Base-by-base conservation (phyloP, 2,113 vertebrate species). In the Cryptomyrus ogoouensis region DNA sequence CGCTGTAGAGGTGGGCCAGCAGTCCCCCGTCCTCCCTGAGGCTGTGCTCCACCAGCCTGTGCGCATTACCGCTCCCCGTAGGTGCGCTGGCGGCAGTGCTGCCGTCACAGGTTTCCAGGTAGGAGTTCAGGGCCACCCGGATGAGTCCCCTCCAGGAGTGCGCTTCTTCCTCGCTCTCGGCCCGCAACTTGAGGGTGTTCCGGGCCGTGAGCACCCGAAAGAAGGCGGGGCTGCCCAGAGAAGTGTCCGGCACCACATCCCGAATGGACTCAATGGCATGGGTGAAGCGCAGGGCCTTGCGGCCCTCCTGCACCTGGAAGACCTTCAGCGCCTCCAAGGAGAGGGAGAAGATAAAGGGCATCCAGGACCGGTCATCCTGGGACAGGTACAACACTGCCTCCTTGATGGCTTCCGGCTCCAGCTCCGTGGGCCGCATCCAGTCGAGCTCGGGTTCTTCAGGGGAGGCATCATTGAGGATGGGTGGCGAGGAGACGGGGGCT, bases 141-240 rank as follows among this genome's bases (percentile, higher is more conserved):
- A 99, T 97, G 90, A 98, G 93, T 39, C 92, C 94, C 91, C 98
- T 95, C 98, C 98, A 99, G 0, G 93, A 92, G 1, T 94, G 92
- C 0, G 98, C 98, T 91, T 98, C 98, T 19, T 96, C 93, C 0
- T 95, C 93, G 0, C 31, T 97, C 95, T 97, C 93, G 0, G 98
- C 98, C 91, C 96, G 95, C 86, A 99, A 92, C 91, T 97, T 96
- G 15, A 99, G 93, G 0, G 97, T 92, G 0, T 96, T 96, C 90
- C 95, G 97, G 31, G 97, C 94, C 0, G 97, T 99, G 89, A 99
- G 94, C 47, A 99, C 93, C 91, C 97, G 98, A 91, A 99, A 99
- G 93, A 97, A 98, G 0, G 96, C 94, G 0, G 97, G 96, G 13
- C 98, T 97, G 0, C 98, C 98, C 0, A 96, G 93, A 35, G 97